These are phyloP conservation scores for Eupithecia pulchellata DNA, from an alignment of 2,888 invertebrate species.

Conservation along the genomic window DNA sequence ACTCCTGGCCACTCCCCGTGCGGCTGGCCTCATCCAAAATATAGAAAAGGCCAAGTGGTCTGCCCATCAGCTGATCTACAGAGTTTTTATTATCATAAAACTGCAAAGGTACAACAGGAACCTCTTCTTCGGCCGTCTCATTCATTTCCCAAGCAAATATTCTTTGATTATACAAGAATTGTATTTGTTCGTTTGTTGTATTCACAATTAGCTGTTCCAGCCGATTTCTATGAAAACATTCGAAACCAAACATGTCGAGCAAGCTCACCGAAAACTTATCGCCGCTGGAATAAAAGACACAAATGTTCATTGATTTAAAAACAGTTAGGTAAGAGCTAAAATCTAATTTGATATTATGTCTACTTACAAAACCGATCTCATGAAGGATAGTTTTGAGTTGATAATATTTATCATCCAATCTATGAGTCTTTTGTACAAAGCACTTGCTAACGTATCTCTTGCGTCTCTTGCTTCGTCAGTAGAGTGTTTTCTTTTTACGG, in stretches of 20 bases:
- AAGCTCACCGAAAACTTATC: conserved; percentile 93
- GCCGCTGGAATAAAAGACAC: conserved; percentile 87
- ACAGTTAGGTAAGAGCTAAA: not conserved
- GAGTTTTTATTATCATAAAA: conserved; percentile 96
- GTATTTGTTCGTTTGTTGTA: conserved; percentile 96
- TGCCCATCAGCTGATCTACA: conserved; percentile 94
- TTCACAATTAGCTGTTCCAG: conserved; percentile 96
- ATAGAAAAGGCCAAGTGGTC: conserved; percentile 92
- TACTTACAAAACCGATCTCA: conserved; percentile 94
- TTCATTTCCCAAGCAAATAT: conserved; percentile 96
- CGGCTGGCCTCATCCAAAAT: conserved; percentile 95
- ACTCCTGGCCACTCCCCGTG: conserved; percentile 88
- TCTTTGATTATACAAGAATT: conserved; percentile 96
- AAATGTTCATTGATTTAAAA: not conserved
- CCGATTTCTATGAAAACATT: conserved; percentile 94
- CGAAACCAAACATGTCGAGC: conserved; percentile 96
- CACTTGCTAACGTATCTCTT: conserved; percentile 93
- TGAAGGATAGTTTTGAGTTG: conserved; percentile 92
- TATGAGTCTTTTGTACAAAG: conserved; percentile 92
- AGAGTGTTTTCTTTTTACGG: conserved; percentile 88
- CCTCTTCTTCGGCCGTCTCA: conserved; percentile 91
- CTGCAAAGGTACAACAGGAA: conserved; percentile 88
- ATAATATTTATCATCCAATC: conserved; percentile 95
- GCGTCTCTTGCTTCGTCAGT: conserved; percentile 93
- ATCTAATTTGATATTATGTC: not conserved